phyloP scores from a whole-genome alignment of 2,113 vertebrate genomes.

The Antennarius striatus region DNA sequence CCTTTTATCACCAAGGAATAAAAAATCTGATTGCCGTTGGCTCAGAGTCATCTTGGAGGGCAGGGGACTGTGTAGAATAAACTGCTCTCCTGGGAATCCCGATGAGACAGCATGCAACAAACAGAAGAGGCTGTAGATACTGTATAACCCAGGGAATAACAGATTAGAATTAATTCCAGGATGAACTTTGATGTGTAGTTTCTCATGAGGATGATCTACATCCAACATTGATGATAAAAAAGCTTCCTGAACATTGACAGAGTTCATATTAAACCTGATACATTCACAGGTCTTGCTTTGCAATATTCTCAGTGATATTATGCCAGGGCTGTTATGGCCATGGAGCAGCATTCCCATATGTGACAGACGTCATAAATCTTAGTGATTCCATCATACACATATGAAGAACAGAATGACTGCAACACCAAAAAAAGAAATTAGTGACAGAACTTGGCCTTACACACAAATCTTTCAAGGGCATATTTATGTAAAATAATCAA shows the following conservation, averaged over 20 bases:
- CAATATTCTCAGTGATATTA: slow-evolving; percentile 12
- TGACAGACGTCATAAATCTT: slow-evolving; percentile 17
- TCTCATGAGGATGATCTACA: slow-evolving; percentile 22
- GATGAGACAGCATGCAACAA: slow-evolving; percentile 6
- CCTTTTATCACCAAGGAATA: slow-evolving; percentile 51
- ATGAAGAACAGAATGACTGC: background rate
- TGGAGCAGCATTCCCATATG: slow-evolving; percentile 5
- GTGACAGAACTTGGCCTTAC: background rate
- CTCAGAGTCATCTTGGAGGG: slow-evolving; percentile 25
- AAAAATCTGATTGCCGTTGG: slow-evolving; percentile 28
- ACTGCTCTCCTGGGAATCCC: slow-evolving; percentile 34
- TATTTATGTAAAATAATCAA: slow-evolving; percentile 17
- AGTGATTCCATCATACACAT: background rate
- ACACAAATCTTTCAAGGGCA: slow-evolving; percentile 18
- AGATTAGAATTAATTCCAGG: slow-evolving; percentile 35
- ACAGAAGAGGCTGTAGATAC: slow-evolving; percentile 22
- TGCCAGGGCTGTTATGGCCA: slow-evolving; percentile 11
- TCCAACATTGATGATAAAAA: slow-evolving; percentile 15
- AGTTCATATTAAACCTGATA: slow-evolving; percentile 36
- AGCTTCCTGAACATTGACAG: slow-evolving; percentile 15
- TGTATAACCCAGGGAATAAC: slow-evolving; percentile 17
- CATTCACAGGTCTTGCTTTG: slow-evolving; percentile 13
- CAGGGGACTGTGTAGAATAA: slow-evolving; percentile 51
- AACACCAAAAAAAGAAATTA: background rate
- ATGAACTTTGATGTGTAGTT: slow-evolving; percentile 29